These are phyloP conservation scores for Meiosimyza platycephala DNA, from an alignment of 2,888 invertebrate species.

Conservation along the genomic window DNA sequence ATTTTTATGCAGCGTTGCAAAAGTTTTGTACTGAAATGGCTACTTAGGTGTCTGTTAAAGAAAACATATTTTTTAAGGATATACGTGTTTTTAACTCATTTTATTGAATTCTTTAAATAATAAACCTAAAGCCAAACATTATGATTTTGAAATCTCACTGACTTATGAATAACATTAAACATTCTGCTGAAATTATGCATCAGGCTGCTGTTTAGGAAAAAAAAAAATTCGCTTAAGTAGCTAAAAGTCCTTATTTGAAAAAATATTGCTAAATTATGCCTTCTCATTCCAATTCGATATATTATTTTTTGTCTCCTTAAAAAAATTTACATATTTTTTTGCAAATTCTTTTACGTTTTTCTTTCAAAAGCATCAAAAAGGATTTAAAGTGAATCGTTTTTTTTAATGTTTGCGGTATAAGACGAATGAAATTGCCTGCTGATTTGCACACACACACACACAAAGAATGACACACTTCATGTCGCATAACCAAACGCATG, in stretches of 20 bases:
- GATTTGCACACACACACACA: background rate
- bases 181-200: background rate
- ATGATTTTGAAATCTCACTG: conserved; percentile 14
- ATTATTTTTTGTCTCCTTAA: background rate
- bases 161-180: conserved; percentile 30
- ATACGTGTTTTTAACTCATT: no score
- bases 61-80: no score
- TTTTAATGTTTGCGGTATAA: background rate
- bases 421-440: conserved; percentile 1
- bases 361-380: conserved; percentile 12
- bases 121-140: background rate
- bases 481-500: background rate
- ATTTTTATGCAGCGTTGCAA: no score
- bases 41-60: no score
- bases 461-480: background rate
- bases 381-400: conserved; percentile 14
- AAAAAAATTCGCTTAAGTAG: background rate
- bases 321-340: conserved; percentile 31
- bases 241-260: background rate
- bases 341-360: conserved; percentile 2
- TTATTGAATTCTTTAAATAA: no score
- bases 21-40: no score
- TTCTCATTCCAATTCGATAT: background rate
- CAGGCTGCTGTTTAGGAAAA: background rate
- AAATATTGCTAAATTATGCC: conserved; percentile 34